Percentiles rank a stretch among this genome's conserved stretches.
These are phyloP conservation scores for Platyrinchus mystaceus DNA, from an alignment of 2,797 vertebrate species.

Conservation along the genomic window DNA sequence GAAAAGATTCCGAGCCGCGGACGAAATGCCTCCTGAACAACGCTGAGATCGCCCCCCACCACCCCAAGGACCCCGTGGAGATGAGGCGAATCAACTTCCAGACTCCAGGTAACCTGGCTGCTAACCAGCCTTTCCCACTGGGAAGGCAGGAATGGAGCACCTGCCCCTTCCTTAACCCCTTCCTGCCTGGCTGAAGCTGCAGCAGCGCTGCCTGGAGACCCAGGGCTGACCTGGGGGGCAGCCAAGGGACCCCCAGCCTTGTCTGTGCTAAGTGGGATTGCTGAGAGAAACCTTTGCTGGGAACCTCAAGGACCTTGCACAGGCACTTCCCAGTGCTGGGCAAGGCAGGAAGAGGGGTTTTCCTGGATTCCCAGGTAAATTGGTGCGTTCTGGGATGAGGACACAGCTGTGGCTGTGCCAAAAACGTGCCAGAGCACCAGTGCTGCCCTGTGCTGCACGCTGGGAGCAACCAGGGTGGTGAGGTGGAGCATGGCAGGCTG, in stretches of 20 bases:
- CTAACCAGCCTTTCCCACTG: background rate
- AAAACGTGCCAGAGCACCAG: background rate
- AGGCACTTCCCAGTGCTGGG: background rate
- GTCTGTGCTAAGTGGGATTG: background rate
- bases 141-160: constrained; percentile 39
- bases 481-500: background rate
- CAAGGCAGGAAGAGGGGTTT: background rate
- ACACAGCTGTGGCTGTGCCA: background rate
- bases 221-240: background rate
- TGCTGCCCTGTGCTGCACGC: accelerated
- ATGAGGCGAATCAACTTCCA: constrained; percentile 99
- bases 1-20: constrained; percentile 94
- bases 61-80: constrained; percentile 96
- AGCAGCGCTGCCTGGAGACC: background rate
- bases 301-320: background rate
- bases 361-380: background rate
- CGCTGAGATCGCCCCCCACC: constrained; percentile 90
- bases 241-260: background rate
- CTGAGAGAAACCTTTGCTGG: background rate
- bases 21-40: constrained; percentile 97
- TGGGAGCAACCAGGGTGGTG: background rate
- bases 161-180: background rate
- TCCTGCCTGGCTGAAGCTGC: background rate
- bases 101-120: constrained; percentile 85
- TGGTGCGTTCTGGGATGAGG: background rate